Percentiles rank a stretch among this genome's conserved stretches.
Conservation (phyloP, 37 sponge, comb jelly and placozoan genomes). For the Diacarnus erythraeanus region DNA sequence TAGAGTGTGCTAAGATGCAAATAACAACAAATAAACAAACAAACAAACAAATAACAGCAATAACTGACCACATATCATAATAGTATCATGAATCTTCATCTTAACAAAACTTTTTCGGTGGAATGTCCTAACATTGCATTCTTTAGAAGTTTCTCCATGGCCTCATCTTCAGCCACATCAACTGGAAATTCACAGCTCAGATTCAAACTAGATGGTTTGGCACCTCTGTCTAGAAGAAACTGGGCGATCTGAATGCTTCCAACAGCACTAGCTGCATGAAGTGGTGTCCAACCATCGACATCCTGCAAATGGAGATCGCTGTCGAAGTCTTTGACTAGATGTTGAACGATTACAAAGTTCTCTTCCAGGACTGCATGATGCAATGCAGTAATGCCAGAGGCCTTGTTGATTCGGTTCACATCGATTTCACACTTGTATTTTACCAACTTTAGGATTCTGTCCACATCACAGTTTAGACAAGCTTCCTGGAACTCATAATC, state of each 20-base stretch:
- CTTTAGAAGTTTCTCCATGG: slow-evolving; percentile 72
- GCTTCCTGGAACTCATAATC: slow-evolving; percentile 90
- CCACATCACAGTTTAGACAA: slow-evolving; percentile 60
- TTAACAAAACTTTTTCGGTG: background rate
- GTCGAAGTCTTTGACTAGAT: slow-evolving; percentile 70
- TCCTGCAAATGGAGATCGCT: slow-evolving; percentile 65
- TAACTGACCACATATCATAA: no score
- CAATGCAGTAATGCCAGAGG: slow-evolving; percentile 72
- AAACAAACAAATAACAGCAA: background rate
- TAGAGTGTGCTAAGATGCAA: background rate
- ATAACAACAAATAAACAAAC: background rate
- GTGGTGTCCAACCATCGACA: slow-evolving; percentile 82
- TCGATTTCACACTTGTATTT: slow-evolving; percentile 62
- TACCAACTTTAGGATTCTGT: slow-evolving; percentile 53
- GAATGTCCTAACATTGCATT: slow-evolving; percentile 72
- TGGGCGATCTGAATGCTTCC: slow-evolving; percentile 82
- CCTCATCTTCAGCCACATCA: slow-evolving; percentile 74
- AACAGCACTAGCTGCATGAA: slow-evolving; percentile 90
- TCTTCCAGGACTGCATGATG: slow-evolving; percentile 87
- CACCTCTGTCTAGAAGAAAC: slow-evolving; percentile 83
- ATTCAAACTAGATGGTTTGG: slow-evolving; percentile 77
- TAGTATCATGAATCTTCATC: background rate
- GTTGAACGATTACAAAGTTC: slow-evolving; percentile 76
- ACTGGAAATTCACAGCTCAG: slow-evolving; percentile 84
- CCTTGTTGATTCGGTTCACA: slow-evolving; percentile 70